Evolutionary conservation across 1,140 invertebrate genomes (phyloP).

Genomic region (Meloidogyne chitwoodi): DNA sequence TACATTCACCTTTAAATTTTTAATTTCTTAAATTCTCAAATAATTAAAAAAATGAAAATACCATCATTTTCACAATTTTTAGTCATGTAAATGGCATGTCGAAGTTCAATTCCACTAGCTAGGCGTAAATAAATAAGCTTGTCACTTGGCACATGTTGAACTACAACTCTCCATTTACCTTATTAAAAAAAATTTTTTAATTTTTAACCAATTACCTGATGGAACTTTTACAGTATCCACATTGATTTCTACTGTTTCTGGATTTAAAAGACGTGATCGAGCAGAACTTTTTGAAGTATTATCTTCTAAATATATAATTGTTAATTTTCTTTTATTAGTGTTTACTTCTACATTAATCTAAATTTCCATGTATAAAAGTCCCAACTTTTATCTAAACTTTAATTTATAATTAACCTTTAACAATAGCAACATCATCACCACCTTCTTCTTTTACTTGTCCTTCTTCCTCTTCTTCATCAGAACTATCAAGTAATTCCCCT

Average conservation of each 20-base stretch:
- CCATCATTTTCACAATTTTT: conserved; percentile 25
- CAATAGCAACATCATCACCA: conserved; percentile 32
- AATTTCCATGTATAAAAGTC: neutral
- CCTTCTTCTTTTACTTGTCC: conserved; percentile 32
- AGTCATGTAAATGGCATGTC: conserved; percentile 29
- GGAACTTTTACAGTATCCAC: conserved; percentile 41
- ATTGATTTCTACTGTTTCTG: conserved; percentile 40
- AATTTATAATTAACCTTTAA: conserved; percentile 12
- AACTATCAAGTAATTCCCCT: conserved; percentile 35
- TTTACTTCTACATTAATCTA: neutral
- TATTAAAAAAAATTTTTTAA: neutral
- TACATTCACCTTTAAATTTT: neutral
- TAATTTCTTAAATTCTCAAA: neutral
- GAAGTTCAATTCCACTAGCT: conserved; percentile 39
- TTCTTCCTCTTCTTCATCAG: conserved; percentile 29
- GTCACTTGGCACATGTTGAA: conserved; percentile 43
- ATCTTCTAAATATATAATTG: neutral
- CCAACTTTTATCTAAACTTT: neutral
- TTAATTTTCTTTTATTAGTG: neutral
- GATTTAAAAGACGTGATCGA: neutral
- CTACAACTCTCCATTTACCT: conserved; percentile 56
- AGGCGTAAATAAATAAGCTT: conserved; percentile 43
- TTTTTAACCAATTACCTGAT: neutral
- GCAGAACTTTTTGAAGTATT: neutral
- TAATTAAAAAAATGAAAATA: neutral